Percentiles rank a stretch among this genome's conserved stretches.
phyloP scores from a whole-genome alignment of 2,888 invertebrate species.

The Eutolmus rufibarbis region DNA sequence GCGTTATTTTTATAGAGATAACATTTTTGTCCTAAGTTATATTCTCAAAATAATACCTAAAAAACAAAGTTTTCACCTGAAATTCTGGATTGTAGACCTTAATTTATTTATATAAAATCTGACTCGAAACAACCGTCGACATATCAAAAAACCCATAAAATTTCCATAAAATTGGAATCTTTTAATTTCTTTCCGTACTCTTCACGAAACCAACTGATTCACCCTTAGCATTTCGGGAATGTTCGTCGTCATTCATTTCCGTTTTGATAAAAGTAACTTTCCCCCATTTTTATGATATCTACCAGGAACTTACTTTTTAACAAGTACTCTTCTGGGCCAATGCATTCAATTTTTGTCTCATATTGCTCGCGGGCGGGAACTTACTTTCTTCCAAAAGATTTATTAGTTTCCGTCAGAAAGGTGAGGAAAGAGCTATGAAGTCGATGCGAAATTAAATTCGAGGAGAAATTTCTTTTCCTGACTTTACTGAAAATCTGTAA shows the following conservation, averaged over 20 bases:
- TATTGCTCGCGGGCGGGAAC: background rate
- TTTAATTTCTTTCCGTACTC: background rate
- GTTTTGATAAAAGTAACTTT: background rate
- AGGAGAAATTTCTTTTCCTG: background rate
- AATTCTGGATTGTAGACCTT: too few relatives aligned
- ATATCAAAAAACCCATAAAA: too few relatives aligned
- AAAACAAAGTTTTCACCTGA: too few relatives aligned
- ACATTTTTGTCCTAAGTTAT: too few relatives aligned
- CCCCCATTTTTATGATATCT: background rate
- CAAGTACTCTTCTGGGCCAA: background rate
- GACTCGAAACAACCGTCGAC: too few relatives aligned
- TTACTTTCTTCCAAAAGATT: background rate
- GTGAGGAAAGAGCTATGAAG: background rate
- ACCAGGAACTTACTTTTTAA: background rate
- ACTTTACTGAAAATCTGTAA: too few relatives aligned
- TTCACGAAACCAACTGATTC: background rate
- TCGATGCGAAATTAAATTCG: background rate
- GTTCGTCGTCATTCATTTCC: background rate
- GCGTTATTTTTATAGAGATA: too few relatives aligned
- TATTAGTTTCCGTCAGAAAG: background rate
- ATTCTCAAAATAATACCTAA: too few relatives aligned
- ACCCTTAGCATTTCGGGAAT: background rate
- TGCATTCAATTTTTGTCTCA: background rate
- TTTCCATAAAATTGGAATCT: background rate
- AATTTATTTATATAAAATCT: too few relatives aligned